Percentiles rank a stretch among this genome's conserved stretches.
These are phyloP conservation scores for Proisotoma minuta DNA, from an alignment of 2,888 invertebrate species.

Conservation along the genomic window DNA sequence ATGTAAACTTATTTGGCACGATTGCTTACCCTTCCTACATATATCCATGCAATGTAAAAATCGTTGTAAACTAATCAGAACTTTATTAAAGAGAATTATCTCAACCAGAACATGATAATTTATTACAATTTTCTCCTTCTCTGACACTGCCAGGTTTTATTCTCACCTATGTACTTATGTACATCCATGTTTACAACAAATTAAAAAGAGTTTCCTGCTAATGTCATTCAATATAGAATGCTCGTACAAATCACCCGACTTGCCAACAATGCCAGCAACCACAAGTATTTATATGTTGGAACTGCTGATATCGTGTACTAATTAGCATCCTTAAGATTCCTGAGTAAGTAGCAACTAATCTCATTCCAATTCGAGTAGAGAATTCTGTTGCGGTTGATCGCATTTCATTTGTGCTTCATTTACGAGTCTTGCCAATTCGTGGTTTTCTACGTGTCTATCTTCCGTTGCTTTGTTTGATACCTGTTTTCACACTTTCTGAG, in stretches of 20 bases:
- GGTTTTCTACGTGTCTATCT: no score
- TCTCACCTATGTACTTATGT: not conserved
- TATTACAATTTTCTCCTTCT: not conserved
- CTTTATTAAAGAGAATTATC: no score
- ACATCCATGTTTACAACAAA: not conserved
- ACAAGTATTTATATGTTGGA: no score
- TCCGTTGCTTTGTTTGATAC: no score
- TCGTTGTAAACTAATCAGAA: no score
- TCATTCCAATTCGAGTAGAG: no score
- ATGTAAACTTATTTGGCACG: no score
- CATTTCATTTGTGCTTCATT: not conserved
- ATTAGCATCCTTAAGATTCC: constrained; percentile 3
- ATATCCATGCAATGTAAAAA: no score
- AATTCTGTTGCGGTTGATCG: not conserved
- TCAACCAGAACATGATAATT: no score
- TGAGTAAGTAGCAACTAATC: constrained; percentile 2
- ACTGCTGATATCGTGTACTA: not conserved
- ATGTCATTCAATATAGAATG: not conserved
- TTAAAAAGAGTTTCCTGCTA: not conserved
- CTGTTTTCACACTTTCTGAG: no score
- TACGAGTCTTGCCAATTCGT: not conserved
- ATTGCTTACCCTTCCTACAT: no score
- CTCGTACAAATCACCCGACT: constrained; percentile 4
- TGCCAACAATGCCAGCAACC: not conserved
- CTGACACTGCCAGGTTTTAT: not conserved